Evolutionary conservation across 1,140 invertebrate genomes (phyloP).

Genomic region (Brachionus koreanus): DNA sequence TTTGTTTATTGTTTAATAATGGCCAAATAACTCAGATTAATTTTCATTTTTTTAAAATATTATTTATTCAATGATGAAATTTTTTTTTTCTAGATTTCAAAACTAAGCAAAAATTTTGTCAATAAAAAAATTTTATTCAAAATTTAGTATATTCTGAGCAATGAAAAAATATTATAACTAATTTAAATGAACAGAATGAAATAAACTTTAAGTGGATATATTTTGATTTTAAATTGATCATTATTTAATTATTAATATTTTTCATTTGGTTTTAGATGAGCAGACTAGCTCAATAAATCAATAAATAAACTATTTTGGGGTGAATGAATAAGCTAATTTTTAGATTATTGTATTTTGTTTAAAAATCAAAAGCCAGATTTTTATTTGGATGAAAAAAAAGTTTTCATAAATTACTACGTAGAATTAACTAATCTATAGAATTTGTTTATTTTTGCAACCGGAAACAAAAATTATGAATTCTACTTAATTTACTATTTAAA

Average conservation of each 20-base stretch:
- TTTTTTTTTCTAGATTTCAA: not conserved
- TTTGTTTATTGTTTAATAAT: not conserved
- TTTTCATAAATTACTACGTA: not conserved
- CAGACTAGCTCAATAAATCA: slow-evolving; percentile 1
- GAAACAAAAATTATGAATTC: not conserved
- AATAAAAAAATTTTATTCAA: not conserved
- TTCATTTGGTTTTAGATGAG: not conserved
- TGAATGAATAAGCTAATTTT: not conserved
- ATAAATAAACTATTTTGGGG: not conserved
- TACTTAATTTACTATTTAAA: not conserved
- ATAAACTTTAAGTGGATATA: not conserved
- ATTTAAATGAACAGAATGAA: not conserved
- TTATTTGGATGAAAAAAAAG: not conserved
- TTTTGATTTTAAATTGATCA: not conserved
- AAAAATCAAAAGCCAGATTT: not conserved
- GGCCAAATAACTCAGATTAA: not conserved
- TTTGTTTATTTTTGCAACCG: not conserved
- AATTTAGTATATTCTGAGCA: not conserved
- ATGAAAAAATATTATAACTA: not conserved
- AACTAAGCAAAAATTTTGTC: not conserved
- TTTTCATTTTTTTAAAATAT: not conserved
- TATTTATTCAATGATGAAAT: not conserved
- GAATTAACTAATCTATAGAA: not conserved
- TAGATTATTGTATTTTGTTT: not conserved
- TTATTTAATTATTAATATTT: not conserved